A percentile compares a stretch with the other conserved stretches of the same genome.
phyloP scores from a whole-genome alignment of 2,113 vertebrate species.

The Amphiprion ocellaris region DNA sequence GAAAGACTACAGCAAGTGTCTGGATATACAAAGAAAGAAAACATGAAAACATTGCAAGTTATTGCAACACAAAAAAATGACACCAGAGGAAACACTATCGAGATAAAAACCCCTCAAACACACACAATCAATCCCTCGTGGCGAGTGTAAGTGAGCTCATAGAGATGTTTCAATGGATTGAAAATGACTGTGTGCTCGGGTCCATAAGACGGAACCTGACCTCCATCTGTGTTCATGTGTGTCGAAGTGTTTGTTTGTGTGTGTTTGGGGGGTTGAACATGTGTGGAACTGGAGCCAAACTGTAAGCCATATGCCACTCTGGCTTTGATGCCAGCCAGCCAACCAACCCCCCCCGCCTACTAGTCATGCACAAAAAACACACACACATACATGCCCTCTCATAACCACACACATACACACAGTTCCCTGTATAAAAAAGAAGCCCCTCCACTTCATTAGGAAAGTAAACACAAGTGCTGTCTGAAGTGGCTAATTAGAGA shows the following conservation, averaged over 20 bases:
- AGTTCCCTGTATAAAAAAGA: slow-evolving; percentile 68
- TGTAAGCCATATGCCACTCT: slow-evolving; percentile 83
- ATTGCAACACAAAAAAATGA: slow-evolving; percentile 64
- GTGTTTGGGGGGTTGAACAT: slow-evolving; percentile 15
- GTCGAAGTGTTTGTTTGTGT: slow-evolving; percentile 63
- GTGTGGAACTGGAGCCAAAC: slow-evolving; percentile 79
- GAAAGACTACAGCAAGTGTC: slow-evolving; percentile 23
- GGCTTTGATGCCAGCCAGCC: slow-evolving; percentile 60
- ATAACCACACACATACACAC: slow-evolving; percentile 52
- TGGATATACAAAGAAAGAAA: slow-evolving; percentile 41
- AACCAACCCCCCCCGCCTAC: neutral
- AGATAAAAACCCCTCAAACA: slow-evolving; percentile 56
- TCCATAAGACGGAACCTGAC: slow-evolving; percentile 55
- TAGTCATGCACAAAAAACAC: slow-evolving; percentile 21
- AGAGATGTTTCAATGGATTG: slow-evolving; percentile 59
- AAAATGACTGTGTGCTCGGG: slow-evolving; percentile 35
- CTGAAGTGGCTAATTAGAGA: slow-evolving; percentile 99
- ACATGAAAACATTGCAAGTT: slow-evolving; percentile 56
- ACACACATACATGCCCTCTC: slow-evolving; percentile 20
- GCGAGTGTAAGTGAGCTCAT: slow-evolving; percentile 67
- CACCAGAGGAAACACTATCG: slow-evolving; percentile 35
- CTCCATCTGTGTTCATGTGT: slow-evolving; percentile 52
- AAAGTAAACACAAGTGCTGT: slow-evolving; percentile 99
- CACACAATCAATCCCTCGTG: slow-evolving; percentile 52
- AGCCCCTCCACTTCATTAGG: slow-evolving; percentile 98